Percentiles rank a stretch among this genome's conserved stretches.
These are phyloP conservation scores for Arion vulgaris DNA, from an alignment of 1,140 invertebrate genomes.

Conservation along the genomic window DNA sequence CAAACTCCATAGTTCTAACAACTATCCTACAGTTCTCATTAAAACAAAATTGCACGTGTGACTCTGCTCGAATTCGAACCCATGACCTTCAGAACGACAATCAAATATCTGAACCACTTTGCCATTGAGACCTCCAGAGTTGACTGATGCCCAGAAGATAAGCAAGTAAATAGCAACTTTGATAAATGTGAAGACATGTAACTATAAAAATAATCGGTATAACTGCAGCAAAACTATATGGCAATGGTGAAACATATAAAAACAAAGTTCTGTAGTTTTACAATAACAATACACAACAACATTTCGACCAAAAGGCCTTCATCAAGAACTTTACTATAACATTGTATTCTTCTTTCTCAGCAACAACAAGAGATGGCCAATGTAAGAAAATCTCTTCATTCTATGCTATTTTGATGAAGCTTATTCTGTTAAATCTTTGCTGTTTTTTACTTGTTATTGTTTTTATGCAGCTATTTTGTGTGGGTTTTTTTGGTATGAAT, in stretches of 20 bases:
- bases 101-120: too few relatives aligned
- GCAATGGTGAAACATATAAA: background rate
- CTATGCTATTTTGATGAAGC: slow-evolving; percentile 20
- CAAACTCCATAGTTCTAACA: too few relatives aligned
- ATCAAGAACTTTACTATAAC: background rate
- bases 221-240: background rate
- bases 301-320: too few relatives aligned
- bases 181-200: background rate
- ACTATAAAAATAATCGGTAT: background rate
- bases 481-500: too few relatives aligned
- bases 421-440: background rate
- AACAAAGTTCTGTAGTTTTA: background rate
- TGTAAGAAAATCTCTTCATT: slow-evolving; percentile 35
- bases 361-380: slow-evolving; percentile 38
- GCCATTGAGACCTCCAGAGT: too few relatives aligned
- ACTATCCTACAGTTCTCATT: too few relatives aligned
- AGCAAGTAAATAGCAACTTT: background rate
- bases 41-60: too few relatives aligned
- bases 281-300: background rate
- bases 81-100: too few relatives aligned
- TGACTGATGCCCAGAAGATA: too few relatives aligned
- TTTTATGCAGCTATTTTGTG: too few relatives aligned
- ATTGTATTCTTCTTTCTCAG: slow-evolving; percentile 6
- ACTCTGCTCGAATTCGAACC: too few relatives aligned
- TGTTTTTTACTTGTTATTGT: too few relatives aligned